These are phyloP conservation scores for Channallabes apus DNA, from an alignment of 2,797 vertebrate genomes.

Conservation along the genomic window DNA sequence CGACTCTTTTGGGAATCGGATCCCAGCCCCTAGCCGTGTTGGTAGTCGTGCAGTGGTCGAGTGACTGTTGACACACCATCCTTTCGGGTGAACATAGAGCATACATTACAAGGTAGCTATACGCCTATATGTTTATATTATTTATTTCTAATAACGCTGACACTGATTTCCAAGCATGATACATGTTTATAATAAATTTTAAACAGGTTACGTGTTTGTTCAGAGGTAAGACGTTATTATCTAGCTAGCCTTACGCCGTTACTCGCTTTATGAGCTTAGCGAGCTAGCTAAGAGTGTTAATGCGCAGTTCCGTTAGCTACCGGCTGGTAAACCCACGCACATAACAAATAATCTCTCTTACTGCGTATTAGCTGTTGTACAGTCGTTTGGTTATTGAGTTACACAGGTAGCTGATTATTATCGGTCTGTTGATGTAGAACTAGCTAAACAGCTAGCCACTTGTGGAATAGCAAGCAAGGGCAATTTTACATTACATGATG, in stretches of 20 bases:
- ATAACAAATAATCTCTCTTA: neutral
- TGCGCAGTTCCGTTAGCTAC: neutral
- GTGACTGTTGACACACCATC: neutral
- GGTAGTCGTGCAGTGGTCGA: neutral
- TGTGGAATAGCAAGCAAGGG: neutral
- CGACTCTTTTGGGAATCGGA: neutral
- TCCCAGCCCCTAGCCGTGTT: neutral
- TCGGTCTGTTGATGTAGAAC: neutral
- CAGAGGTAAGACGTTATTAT: neutral
- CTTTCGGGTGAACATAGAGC: neutral
- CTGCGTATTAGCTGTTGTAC: neutral
- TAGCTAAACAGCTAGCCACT: neutral
- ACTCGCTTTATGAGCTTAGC: neutral
- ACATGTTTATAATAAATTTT: neutral
- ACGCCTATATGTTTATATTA: neutral
- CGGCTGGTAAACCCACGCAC: neutral
- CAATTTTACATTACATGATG: neutral
- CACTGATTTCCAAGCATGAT: neutral
- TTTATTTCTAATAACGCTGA: neutral
- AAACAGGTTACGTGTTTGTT: neutral
- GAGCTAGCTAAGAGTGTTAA: neutral
- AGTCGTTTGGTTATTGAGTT: neutral
- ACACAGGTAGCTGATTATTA: neutral
- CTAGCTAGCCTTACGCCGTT: neutral
- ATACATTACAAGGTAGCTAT: neutral